These are phyloP conservation scores for Pachycephala philippinensis DNA, from an alignment of 2,113 vertebrate species.

Conservation along the genomic window DNA sequence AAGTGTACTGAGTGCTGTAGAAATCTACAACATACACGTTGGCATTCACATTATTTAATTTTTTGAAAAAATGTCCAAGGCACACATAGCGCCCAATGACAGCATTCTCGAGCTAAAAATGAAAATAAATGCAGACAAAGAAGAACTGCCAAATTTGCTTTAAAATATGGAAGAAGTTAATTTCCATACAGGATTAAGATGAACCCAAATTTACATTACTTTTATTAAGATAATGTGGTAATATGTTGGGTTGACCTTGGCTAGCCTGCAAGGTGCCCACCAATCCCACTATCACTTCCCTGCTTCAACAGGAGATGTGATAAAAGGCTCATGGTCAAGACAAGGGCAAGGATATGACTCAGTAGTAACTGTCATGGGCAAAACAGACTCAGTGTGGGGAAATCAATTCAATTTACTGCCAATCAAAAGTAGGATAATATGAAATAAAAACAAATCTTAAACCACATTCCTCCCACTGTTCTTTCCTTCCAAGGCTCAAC, in stretches of 20 bases:
- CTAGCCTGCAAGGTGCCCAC: neutral
- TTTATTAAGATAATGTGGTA: neutral
- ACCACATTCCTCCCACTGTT: neutral
- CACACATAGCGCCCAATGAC: neutral
- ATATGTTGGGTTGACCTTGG: neutral
- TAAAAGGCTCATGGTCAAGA: neutral
- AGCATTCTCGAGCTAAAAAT: neutral
- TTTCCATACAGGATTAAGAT: neutral
- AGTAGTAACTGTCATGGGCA: rapidly evolving
- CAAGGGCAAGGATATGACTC: neutral
- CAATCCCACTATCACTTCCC: neutral
- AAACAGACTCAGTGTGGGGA: neutral
- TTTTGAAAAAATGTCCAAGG: neutral
- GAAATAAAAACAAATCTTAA: neutral
- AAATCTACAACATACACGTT: neutral
- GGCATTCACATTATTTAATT: neutral
- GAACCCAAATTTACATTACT: neutral
- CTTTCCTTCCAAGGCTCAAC: neutral
- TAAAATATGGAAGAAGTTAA: neutral
- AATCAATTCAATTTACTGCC: neutral
- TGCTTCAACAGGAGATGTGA: neutral
- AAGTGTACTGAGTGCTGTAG: neutral
- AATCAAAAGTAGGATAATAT: neutral
- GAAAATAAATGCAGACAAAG: neutral
- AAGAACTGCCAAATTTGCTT: neutral